These are phyloP conservation scores for Hipparchia semele DNA, from an alignment of 2,888 invertebrate genomes.

Conservation along the genomic window DNA sequence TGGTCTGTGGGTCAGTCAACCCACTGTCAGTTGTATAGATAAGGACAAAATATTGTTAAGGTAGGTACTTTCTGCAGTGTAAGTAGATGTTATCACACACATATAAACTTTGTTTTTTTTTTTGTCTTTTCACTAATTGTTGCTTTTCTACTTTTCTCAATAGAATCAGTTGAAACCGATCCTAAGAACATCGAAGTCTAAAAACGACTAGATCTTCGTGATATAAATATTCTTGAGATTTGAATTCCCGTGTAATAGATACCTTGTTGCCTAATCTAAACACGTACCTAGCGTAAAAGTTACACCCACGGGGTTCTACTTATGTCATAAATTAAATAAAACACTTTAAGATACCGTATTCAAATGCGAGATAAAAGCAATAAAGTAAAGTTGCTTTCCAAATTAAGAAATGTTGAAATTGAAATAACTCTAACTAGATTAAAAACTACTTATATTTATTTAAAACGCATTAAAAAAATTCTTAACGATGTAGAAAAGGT, in stretches of 20 bases:
- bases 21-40: too few relatives aligned
- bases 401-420: conserved; percentile 11
- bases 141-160: background rate
- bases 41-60: too few relatives aligned
- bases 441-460: background rate
- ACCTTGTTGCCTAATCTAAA: background rate
- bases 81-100: too few relatives aligned
- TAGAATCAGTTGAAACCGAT: background rate
- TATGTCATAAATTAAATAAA: background rate
- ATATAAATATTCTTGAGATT: background rate
- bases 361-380: conserved; percentile 6
- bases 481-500: background rate
- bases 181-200: background rate
- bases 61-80: too few relatives aligned
- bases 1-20: too few relatives aligned
- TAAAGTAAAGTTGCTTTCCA: conserved; percentile 7
- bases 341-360: background rate
- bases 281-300: background rate
- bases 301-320: background rate
- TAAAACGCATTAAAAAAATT: background rate
- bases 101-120: too few relatives aligned
- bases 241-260: background rate
- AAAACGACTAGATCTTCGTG: background rate
- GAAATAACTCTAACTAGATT: background rate
- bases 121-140: background rate